Evolutionary conservation across 2,888 invertebrate genomes (phyloP).

Genomic region (Torymus aiolomorphi): DNA sequence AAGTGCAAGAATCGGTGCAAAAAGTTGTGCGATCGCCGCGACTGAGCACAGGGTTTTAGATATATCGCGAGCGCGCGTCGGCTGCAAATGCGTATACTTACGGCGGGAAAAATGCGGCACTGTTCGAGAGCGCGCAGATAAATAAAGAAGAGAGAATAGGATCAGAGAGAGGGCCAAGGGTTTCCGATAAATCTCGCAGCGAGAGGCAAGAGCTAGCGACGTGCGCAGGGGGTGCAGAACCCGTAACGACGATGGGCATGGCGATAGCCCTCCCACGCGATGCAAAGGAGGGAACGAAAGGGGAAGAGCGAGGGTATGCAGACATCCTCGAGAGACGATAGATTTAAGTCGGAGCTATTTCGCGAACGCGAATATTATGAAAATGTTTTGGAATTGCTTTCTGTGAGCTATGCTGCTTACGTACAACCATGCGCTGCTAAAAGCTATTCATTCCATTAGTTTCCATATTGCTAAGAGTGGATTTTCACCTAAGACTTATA

Average conservation of each 20-base stretch:
- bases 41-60: background rate
- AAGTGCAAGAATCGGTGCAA: background rate
- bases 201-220: constrained; percentile 51
- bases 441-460: too few relatives aligned
- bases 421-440: too few relatives aligned
- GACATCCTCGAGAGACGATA: too few relatives aligned
- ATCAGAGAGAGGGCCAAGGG: constrained; percentile 48
- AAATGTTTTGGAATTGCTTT: constrained; percentile 30
- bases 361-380: constrained; percentile 34
- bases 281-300: background rate
- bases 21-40: too few relatives aligned
- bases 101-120: too few relatives aligned
- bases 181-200: constrained; percentile 65
- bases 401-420: background rate
- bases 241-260: constrained; percentile 56
- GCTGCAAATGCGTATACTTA: too few relatives aligned
- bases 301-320: constrained; percentile 1
- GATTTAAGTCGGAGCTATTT: constrained; percentile 18
- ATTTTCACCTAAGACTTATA: too few relatives aligned
- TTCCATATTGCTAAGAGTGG: too few relatives aligned
- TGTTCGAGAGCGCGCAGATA: constrained; percentile 38
- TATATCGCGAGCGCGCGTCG: too few relatives aligned
- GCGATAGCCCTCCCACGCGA: background rate
- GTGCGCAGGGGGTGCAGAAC: constrained; percentile 58
- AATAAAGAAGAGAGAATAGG: constrained; percentile 34